Percentiles rank a stretch among this genome's conserved stretches.
Evolutionary conservation across 2,797 vertebrate genomes (phyloP).

Genomic region (Kryptolebias ocellatus): DNA sequence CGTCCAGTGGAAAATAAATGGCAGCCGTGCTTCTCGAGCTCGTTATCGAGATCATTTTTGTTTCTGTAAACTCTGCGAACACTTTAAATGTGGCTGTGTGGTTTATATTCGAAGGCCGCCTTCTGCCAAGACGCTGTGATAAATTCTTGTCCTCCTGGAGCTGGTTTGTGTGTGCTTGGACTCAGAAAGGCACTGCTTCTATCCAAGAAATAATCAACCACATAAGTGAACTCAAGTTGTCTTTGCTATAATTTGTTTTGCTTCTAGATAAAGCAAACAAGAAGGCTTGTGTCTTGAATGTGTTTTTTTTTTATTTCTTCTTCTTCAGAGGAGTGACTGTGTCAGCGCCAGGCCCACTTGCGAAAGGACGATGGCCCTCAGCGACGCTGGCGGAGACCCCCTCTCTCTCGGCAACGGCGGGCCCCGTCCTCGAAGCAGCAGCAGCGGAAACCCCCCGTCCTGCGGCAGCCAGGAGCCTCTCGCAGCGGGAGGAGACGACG

Average conservation of each 20-base stretch:
- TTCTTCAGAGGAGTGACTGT: slow-evolving; percentile 65
- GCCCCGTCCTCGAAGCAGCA: slow-evolving; percentile 52
- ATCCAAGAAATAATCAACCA: slow-evolving; percentile 12
- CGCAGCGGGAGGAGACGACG: slow-evolving; percentile 49
- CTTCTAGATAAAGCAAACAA: slow-evolving; percentile 6
- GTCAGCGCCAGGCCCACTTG: slow-evolving; percentile 44
- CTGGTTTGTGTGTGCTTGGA: neutral
- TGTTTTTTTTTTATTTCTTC: neutral
- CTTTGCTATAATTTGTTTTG: slow-evolving; percentile 1
- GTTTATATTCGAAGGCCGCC: slow-evolving; percentile 1
- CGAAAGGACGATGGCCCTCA: slow-evolving; percentile 87
- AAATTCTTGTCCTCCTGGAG: neutral
- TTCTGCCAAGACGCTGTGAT: neutral
- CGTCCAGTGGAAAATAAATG: neutral
- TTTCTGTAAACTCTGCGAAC: slow-evolving; percentile 5
- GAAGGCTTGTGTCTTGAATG: neutral
- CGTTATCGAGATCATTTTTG: neutral
- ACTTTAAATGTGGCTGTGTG: neutral
- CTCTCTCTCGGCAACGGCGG: slow-evolving; percentile 82
- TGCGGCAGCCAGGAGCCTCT: slow-evolving; percentile 44
- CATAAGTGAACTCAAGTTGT: neutral
- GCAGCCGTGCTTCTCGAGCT: neutral
- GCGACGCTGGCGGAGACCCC: slow-evolving; percentile 73
- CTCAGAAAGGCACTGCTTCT: neutral
- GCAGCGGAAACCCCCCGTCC: slow-evolving; percentile 35